A percentile compares a stretch with the other conserved stretches of the same genome.
Conservation (phyloP, 2,888 invertebrate species). For the Cheilosia impressa region DNA sequence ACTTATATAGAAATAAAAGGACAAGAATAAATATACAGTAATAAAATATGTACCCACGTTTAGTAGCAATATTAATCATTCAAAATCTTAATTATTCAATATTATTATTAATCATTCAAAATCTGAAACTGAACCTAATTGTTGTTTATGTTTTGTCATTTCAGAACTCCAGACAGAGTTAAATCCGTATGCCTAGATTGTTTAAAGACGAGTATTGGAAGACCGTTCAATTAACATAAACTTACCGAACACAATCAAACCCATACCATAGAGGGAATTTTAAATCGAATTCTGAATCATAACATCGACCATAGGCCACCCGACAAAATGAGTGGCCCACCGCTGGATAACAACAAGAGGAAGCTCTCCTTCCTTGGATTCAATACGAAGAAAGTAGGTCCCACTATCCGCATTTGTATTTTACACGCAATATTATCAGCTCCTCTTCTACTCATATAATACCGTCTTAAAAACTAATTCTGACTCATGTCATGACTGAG, state of each 20-base stretch:
- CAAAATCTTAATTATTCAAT: no score
- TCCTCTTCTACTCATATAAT: neutral
- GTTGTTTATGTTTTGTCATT: neutral
- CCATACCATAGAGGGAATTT: neutral
- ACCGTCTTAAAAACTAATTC: conserved; percentile 5
- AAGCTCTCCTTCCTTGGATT: conserved; percentile 91
- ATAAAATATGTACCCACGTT: no score
- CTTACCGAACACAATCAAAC: neutral
- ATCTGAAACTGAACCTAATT: neutral
- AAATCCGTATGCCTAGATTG: conserved; percentile 80
- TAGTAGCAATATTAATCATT: no score
- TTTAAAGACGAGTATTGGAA: conserved; percentile 78
- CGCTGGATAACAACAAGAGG: conserved; percentile 86
- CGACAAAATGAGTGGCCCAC: conserved; percentile 81
- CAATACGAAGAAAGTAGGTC: conserved; percentile 85
- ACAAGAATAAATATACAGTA: no score
- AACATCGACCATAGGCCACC: conserved; percentile 54
- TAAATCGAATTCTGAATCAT: conserved; percentile 5
- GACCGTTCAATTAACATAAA: conserved; percentile 72
- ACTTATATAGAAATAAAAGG: no score
- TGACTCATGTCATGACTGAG: neutral
- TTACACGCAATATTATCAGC: neutral
- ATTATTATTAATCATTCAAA: neutral
- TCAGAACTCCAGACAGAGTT: conserved; percentile 35
- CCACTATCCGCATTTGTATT: neutral